Evolutionary conservation across 1,140 invertebrate genomes (phyloP), one percentile per base, ranked within the genome.

Genomic region (Polypedilum vanderplanki): DNA sequence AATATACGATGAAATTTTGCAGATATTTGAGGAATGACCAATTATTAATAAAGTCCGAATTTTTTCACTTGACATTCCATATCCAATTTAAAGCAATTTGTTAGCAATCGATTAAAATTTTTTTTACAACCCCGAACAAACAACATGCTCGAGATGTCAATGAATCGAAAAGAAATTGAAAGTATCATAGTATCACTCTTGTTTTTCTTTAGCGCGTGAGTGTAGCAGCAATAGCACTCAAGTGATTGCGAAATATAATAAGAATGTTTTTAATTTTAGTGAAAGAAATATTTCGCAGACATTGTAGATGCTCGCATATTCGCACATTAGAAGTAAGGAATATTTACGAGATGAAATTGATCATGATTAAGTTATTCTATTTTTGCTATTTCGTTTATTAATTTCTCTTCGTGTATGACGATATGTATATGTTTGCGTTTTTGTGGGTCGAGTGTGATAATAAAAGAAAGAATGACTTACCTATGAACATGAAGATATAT

Each of bases 1-100:
- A 33, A 33, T 33, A 33, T 33, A 5, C 24, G 24, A 33, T 33
- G 24, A 33, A 33, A 33, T 33, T 33, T 33, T 5, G 24, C 24
- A 33, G 24, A 33, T 33, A 33, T 33, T 33, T 33, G 24, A 33
- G 24, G 24, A 33, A 33, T 33, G 24, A 5, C 24, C 24, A 33
- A 33, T 33, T 33, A 5, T 33, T 33, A 3, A 3, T 33, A 33
- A 33, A 33, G 24, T 1, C 24, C 24, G 5, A 33, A 33, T 33
- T 33, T 3, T 33, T 33, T 33, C 41, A 15, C 46, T 57, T n/a
- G 46, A 57, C 46, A 57, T 57, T 57, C 46, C 46, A 57, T 8
- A 57, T 57, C 46, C 46, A 57, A 57, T 57, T 57, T n/a, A 57
- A 57, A n/a, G n/a, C n/a, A n/a, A 57, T 57, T 57, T 57, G 46